Conservation (phyloP, 2,797 vertebrate genomes). For the Aeoliscus strigatus region DNA sequence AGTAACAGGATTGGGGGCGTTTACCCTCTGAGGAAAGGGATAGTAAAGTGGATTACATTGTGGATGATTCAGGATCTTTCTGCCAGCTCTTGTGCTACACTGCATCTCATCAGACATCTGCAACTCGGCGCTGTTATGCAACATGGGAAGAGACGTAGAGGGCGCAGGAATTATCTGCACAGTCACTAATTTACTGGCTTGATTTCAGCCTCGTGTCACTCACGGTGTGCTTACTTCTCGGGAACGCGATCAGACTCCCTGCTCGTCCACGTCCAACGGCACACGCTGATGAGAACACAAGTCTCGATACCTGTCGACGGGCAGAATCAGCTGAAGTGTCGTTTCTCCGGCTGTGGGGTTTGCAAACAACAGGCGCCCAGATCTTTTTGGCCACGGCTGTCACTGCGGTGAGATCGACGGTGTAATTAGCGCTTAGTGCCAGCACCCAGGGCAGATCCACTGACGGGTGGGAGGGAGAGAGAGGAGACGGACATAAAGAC, state of each 20-base stretch:
- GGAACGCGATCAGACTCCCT: constrained; percentile 30
- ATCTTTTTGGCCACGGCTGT: constrained; percentile 46
- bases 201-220: constrained; percentile 21
- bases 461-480: constrained; percentile 50
- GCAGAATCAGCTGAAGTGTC: constrained; percentile 40
- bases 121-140: constrained; percentile 28
- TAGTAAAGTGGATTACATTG: constrained; percentile 60
- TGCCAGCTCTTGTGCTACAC: constrained; percentile 17
- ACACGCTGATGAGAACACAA: constrained; percentile 8
- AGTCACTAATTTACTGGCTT: constrained; percentile 4
- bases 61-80: constrained; percentile 48
- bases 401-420: constrained; percentile 49
- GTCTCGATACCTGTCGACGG: constrained; percentile 17
- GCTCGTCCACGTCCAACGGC: constrained; percentile 11
- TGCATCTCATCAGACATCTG: constrained; percentile 26
- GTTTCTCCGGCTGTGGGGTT: constrained; percentile 51
- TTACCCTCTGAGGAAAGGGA: constrained; percentile 54
- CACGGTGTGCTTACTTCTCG: constrained; percentile 19
- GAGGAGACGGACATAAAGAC: constrained; percentile 40
- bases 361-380: constrained; percentile 38
- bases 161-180: constrained; percentile 9
- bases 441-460: constrained; percentile 49
- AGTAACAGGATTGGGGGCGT: constrained; percentile 61
- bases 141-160: constrained; percentile 1
- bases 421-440: constrained; percentile 66